Conservation (phyloP, 2,888 invertebrate species). For the Endomychus coccineus region DNA sequence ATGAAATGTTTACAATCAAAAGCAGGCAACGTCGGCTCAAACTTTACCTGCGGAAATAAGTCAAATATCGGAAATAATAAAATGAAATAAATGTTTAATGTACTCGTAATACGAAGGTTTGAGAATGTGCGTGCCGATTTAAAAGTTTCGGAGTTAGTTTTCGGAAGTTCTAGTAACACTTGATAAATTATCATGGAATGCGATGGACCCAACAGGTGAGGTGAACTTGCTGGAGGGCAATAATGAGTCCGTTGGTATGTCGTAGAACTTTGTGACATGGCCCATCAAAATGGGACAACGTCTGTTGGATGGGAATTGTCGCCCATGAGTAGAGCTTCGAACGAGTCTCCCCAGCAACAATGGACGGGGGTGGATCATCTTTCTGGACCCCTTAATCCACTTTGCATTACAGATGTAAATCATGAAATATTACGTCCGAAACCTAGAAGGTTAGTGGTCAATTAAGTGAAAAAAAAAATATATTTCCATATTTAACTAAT, state of each 20-base stretch:
- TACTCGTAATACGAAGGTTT: too few relatives aligned
- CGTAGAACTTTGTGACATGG: conserved; percentile 13
- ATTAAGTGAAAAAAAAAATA: too few relatives aligned
- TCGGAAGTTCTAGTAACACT: too few relatives aligned
- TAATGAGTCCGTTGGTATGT: conserved; percentile 18
- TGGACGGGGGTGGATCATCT: conserved; percentile 53
- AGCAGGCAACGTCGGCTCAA: too few relatives aligned
- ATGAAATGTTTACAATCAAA: conserved; percentile 16
- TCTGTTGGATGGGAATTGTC: conserved; percentile 38
- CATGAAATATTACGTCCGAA: conserved; percentile 82
- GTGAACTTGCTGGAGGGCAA: conserved; percentile 13
- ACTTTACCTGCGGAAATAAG: conserved; percentile 4
- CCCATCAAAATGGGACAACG: conserved; percentile 33
- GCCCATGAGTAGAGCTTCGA: conserved; percentile 28
- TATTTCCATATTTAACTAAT: too few relatives aligned
- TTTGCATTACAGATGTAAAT: conserved; percentile 64
- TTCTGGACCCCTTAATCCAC: conserved; percentile 55
- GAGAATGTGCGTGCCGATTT: too few relatives aligned
- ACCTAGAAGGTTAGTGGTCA: conserved; percentile 67
- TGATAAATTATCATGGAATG: too few relatives aligned
- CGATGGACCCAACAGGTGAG: conserved; percentile 8
- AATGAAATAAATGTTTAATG: too few relatives aligned
- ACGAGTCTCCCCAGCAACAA: conserved; percentile 31
- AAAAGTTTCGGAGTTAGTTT: too few relatives aligned
- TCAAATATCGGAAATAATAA: too few relatives aligned